Evolutionary conservation across 2,797 vertebrate species (phyloP).

Genomic region (Sylvilagus floridanus): DNA sequence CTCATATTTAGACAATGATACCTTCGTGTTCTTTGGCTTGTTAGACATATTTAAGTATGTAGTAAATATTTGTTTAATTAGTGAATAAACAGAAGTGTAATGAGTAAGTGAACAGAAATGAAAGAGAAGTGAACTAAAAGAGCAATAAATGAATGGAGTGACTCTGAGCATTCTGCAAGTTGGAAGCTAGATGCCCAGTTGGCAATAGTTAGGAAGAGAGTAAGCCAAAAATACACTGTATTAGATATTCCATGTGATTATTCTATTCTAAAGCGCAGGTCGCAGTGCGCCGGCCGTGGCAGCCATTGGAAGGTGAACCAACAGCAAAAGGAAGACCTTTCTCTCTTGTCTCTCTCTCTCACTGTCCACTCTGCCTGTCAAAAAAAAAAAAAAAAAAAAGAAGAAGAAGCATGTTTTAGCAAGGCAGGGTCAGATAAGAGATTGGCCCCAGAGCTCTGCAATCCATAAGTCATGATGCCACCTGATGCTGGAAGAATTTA

Average conservation of each 20-base stretch:
- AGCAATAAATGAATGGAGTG: background rate
- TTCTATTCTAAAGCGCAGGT: background rate
- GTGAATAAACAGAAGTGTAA: background rate
- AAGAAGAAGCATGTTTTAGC: conserved; percentile 11
- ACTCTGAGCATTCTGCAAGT: background rate
- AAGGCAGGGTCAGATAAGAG: conserved; percentile 18
- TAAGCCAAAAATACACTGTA: background rate
- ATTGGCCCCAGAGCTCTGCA: background rate
- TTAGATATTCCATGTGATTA: background rate
- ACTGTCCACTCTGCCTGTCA: no score
- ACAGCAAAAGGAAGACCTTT: no score
- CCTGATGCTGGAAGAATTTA: background rate
- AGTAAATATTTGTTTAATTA: conserved; percentile 6
- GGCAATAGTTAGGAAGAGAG: background rate
- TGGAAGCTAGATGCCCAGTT: background rate
- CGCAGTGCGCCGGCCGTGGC: no score
- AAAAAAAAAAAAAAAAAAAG: no score
- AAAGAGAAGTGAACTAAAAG: conserved; percentile 3
- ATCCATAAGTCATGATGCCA: background rate
- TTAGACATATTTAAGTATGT: background rate
- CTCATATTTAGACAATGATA: background rate
- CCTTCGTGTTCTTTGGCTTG: conserved; percentile 25
- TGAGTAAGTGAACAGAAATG: background rate
- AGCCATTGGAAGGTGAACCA: no score
- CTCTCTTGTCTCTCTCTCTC: no score